A percentile compares a stretch with the other conserved stretches of the same genome.
phyloP scores from a whole-genome alignment of 2,888 invertebrate genomes.

The Synergus japonicus region DNA sequence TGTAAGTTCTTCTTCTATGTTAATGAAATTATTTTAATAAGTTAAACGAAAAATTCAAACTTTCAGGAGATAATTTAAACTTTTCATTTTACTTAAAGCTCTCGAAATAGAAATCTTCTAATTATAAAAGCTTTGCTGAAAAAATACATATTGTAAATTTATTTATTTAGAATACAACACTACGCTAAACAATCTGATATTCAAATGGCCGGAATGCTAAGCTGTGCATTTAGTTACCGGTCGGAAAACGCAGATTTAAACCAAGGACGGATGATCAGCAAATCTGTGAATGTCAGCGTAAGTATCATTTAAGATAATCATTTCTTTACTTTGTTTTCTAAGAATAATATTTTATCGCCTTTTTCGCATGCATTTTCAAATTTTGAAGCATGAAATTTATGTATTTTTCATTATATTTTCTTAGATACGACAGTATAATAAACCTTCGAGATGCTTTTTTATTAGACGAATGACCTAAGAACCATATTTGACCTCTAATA shows the following conservation, averaged over 20 bases:
- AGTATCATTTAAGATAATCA: conserved; percentile 65
- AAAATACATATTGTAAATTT: neutral
- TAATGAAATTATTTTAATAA: conserved; percentile 1
- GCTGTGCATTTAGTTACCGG: conserved; percentile 90
- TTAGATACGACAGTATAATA: conserved; percentile 52
- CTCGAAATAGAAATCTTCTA: neutral
- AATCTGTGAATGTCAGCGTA: conserved; percentile 80
- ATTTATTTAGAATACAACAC: conserved; percentile 84
- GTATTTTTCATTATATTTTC: conserved; percentile 1
- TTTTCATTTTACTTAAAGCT: too few species aligned
- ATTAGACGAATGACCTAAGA: conserved; percentile 54
- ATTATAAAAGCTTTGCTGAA: neutral
- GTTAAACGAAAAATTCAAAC: too few species aligned
- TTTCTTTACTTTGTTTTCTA: conserved; percentile 45
- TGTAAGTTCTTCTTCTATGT: conserved; percentile 81
- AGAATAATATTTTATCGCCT: neutral
- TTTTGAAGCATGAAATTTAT: neutral
- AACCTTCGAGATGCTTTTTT: conserved; percentile 45
- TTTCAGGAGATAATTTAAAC: too few species aligned
- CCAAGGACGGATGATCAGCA: conserved; percentile 76
- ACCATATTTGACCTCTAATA: conserved; percentile 45
- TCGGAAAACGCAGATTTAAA: conserved; percentile 79
- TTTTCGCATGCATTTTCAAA: conserved; percentile 9
- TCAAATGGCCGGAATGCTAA: conserved; percentile 96
- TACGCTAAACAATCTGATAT: conserved; percentile 90